These are phyloP conservation scores for Arothron firmamentum DNA, from an alignment of 2,113 vertebrate genomes.

Conservation along the genomic window DNA sequence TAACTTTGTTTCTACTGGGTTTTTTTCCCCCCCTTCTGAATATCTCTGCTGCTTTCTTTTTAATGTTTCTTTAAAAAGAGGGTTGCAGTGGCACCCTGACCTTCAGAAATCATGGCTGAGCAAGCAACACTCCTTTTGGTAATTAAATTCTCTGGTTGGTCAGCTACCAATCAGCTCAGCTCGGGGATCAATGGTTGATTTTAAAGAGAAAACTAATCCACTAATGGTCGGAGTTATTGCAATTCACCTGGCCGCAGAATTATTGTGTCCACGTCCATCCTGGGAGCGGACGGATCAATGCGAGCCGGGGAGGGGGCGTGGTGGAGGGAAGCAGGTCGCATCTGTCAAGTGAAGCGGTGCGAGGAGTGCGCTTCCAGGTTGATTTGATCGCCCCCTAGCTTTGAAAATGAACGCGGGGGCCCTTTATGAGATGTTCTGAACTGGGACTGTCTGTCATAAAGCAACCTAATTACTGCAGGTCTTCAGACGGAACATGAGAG, in stretches of 20 bases:
- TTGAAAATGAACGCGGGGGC: slow-evolving; percentile 29
- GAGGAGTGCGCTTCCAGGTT: slow-evolving; percentile 29
- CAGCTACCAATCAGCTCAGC: slow-evolving; percentile 70
- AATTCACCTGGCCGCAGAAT: slow-evolving; percentile 75
- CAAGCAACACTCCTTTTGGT: slow-evolving; percentile 63
- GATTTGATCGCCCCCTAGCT: slow-evolving; percentile 51
- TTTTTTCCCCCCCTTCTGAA: slow-evolving; percentile 16
- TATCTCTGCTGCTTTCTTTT: slow-evolving; percentile 38
- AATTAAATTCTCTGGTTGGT: slow-evolving; percentile 74
- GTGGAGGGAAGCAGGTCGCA: slow-evolving; percentile 30
- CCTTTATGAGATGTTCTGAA: slow-evolving; percentile 54
- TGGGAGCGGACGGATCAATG: slow-evolving; percentile 58
- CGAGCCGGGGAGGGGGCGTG: slow-evolving; percentile 8
- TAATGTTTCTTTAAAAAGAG: slow-evolving; percentile 27
- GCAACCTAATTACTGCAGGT: slow-evolving; percentile 70
- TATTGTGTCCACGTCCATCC: slow-evolving; percentile 66
- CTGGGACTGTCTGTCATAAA: slow-evolving; percentile 55
- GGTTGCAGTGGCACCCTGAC: slow-evolving; percentile 65
- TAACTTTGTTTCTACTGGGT: slow-evolving; percentile 68
- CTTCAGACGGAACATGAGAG: slow-evolving; percentile 37
- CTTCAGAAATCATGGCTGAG: slow-evolving; percentile 75
- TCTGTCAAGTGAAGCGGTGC: slow-evolving; percentile 50
- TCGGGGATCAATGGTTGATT: slow-evolving; percentile 72
- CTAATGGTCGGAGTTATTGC: slow-evolving; percentile 80
- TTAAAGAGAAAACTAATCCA: slow-evolving; percentile 78